Evolutionary conservation across 2,113 vertebrate genomes (phyloP), one percentile per base, ranked within the genome.

Genomic region (Oplegnathus fasciatus): DNA sequence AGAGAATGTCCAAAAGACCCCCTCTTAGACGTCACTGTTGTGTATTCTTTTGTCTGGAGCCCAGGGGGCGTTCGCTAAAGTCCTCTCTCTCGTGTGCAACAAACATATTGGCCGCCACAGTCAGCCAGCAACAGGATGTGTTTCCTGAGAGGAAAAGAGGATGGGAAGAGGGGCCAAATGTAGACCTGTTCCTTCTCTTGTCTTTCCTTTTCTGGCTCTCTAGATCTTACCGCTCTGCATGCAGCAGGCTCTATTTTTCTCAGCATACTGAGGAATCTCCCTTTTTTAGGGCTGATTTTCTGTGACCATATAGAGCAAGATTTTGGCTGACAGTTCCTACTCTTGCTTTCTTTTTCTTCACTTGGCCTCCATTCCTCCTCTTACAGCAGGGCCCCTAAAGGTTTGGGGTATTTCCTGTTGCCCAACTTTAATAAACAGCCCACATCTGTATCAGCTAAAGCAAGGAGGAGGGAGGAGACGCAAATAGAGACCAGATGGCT

Each of bases 71-170:
- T 93, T 93, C 54, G 80, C 86, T 82, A 74, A 90, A 92, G 80
- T 90, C 73, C 78, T 84, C 86, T 90, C 84, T 94, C 91, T 89
- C 82, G 78, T 94, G 91, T 93, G 93, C 93, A 95, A 96, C 97
- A 96, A 97, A 97, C 95, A 96, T 89, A 93, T 88, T 89, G 94
- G 91, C 92, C 80, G 90, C 93, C 91, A 89, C 95, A 92, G 93
- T 95, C 95, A 89, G 95, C 96, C 95, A 95, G 96, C 93, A 96
- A 97, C 98, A 99, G 98, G 98, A 99, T 97, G 97, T 95, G 95
- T 96, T 99, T 99, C 98, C 98, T 98, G 96, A 96, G 95, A 97
- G 97, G 97, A 97, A 98, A 95, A 95, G 95, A 92, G 92, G 92
- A 92, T 93, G 86, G 92, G 93, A 92, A 89, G 90, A 93, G 92